phyloP scores from a whole-genome alignment of 2,888 invertebrate species.

The Pimpla rufipes region DNA sequence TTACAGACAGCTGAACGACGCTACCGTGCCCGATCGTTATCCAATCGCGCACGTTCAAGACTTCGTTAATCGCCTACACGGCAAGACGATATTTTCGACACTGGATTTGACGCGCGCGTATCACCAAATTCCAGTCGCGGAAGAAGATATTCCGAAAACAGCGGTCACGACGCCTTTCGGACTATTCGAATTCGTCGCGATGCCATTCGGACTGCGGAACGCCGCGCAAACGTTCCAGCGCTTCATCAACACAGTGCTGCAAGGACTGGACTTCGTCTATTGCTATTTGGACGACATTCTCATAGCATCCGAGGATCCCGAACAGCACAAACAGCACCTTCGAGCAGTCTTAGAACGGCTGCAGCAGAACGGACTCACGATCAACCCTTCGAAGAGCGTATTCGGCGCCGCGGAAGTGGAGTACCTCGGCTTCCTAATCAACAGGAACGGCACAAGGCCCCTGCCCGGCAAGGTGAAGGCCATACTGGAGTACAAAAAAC shows the following conservation, averaged over 20 bases:
- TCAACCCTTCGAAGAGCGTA: slow-evolving; percentile 65
- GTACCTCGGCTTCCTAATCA: slow-evolving; percentile 76
- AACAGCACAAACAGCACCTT: neutral
- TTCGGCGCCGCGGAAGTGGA: slow-evolving; percentile 72
- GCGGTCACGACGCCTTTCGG: slow-evolving; percentile 76
- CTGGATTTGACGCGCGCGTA: slow-evolving; percentile 56
- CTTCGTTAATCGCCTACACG: slow-evolving; percentile 65
- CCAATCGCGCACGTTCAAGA: slow-evolving; percentile 77
- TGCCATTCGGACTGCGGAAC: slow-evolving; percentile 71
- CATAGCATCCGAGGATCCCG: slow-evolving; percentile 45
- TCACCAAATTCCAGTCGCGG: slow-evolving; percentile 54
- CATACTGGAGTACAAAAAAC: slow-evolving; percentile 64
- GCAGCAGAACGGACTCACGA: neutral
- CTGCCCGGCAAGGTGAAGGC: slow-evolving; percentile 77
- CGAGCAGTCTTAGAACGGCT: slow-evolving; percentile 8
- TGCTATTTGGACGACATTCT: slow-evolving; percentile 70
- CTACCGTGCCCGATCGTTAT: slow-evolving; percentile 76
- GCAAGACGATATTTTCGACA: slow-evolving; percentile 62
- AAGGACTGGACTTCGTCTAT: slow-evolving; percentile 64
- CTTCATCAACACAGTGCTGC: slow-evolving; percentile 70
- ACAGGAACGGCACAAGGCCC: slow-evolving; percentile 76
- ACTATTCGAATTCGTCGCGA: slow-evolving; percentile 65
- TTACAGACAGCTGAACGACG: slow-evolving; percentile 75
- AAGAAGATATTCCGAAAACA: slow-evolving; percentile 75
- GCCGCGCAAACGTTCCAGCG: slow-evolving; percentile 73